These are phyloP conservation scores for Andrena praecox DNA, from an alignment of 2,888 invertebrate species.

Conservation along the genomic window DNA sequence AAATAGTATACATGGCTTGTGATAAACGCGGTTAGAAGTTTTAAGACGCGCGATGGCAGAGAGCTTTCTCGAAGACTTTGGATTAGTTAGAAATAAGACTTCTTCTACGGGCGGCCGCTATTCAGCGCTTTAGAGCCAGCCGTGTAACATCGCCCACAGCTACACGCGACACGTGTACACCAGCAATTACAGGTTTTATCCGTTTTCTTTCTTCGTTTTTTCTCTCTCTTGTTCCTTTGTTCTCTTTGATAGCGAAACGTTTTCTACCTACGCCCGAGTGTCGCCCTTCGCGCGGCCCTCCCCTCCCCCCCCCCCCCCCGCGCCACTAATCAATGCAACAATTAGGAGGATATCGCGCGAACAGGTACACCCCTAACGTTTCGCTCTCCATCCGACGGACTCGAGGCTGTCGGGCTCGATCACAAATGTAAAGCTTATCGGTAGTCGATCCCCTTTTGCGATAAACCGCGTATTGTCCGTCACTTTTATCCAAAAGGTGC, in stretches of 20 bases:
- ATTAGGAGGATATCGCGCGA: slow-evolving; percentile 60
- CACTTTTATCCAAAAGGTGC: slow-evolving; percentile 72
- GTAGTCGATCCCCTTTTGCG: slow-evolving; percentile 69
- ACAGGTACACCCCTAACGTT: slow-evolving; percentile 64
- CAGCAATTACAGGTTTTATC: slow-evolving; percentile 46
- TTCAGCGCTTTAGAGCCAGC: slow-evolving; percentile 55
- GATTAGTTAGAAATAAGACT: slow-evolving; percentile 63
- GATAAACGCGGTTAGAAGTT: slow-evolving; percentile 60
- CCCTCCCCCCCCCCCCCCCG: slow-evolving; percentile 48
- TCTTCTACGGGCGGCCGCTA: slow-evolving; percentile 41
- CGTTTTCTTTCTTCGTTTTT: slow-evolving; percentile 15
- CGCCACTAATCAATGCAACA: slow-evolving; percentile 57
- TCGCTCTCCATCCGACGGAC: slow-evolving; percentile 58
- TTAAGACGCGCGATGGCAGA: slow-evolving; percentile 50
- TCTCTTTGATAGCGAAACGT: slow-evolving; percentile 60
- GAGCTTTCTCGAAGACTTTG: slow-evolving; percentile 62
- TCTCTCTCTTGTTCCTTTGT: slow-evolving; percentile 19
- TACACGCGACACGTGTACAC: slow-evolving; percentile 34
- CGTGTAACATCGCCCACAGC: slow-evolving; percentile 59
- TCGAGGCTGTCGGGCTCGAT: slow-evolving; percentile 63
- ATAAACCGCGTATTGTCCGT: slow-evolving; percentile 64
- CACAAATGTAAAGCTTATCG: slow-evolving; percentile 72
- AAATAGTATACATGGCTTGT: slow-evolving; percentile 39
- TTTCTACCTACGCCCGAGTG: slow-evolving; percentile 65
- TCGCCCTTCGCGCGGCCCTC: slow-evolving; percentile 45